Conservation (phyloP, 2,888 invertebrate species). For the Clepsis dumicolana region DNA sequence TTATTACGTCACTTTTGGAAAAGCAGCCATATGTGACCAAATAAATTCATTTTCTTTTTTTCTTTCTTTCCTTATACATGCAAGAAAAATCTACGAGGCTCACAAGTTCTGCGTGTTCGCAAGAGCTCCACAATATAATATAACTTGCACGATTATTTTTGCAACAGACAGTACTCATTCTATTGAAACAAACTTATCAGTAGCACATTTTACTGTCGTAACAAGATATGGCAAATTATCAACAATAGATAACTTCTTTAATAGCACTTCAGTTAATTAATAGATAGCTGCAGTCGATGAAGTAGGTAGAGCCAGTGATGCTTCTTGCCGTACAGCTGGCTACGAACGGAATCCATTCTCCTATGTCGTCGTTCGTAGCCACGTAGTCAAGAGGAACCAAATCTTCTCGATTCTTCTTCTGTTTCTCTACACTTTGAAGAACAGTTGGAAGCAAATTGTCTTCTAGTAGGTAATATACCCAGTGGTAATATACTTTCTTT, state of each 20-base stretch:
- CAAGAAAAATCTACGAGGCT: too few species aligned
- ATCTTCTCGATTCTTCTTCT: not conserved
- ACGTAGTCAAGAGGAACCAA: conserved; percentile 2
- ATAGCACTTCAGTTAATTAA: conserved; percentile 13
- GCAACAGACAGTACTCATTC: not conserved
- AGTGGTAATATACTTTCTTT: too few species aligned
- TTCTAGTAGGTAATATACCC: too few species aligned
- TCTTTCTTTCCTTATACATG: too few species aligned
- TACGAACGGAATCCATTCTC: conserved; percentile 8
- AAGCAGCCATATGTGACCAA: too few species aligned
- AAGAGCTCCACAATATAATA: too few species aligned
- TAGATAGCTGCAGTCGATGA: conserved; percentile 19
- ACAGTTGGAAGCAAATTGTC: too few species aligned
- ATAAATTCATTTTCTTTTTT: too few species aligned
- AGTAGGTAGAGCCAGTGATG: conserved; percentile 14
- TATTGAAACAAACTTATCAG: not conserved
- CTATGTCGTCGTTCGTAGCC: conserved; percentile 14
- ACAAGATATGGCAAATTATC: not conserved
- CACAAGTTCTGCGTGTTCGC: too few species aligned
- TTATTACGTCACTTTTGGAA: too few species aligned
- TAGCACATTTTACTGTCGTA: not conserved
- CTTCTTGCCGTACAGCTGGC: conserved; percentile 15
- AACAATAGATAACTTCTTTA: not conserved
- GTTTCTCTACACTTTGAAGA: not conserved
- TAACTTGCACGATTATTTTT: not conserved